Percentiles rank a stretch among this genome's conserved stretches.
These are phyloP conservation scores for Diphyllodes magnificus DNA, from an alignment of 2,113 vertebrate species.

Conservation along the genomic window DNA sequence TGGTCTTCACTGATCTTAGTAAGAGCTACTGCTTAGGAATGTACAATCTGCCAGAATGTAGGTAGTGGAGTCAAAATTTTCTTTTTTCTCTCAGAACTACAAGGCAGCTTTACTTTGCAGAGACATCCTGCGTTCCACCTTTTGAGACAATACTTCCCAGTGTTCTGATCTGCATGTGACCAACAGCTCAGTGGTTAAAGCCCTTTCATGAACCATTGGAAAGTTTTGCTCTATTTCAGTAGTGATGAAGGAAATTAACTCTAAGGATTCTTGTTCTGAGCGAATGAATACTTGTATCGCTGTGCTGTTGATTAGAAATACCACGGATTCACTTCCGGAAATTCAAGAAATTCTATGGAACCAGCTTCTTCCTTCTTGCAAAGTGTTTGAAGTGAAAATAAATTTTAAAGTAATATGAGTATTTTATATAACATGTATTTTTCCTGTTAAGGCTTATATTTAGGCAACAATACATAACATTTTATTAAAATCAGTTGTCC, in stretches of 20 bases:
- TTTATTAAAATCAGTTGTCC: neutral
- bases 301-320: neutral
- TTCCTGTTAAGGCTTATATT: neutral
- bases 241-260: neutral
- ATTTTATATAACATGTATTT: neutral
- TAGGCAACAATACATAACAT: neutral
- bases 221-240: neutral
- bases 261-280: neutral
- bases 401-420: neutral
- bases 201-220: neutral
- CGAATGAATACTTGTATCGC: neutral
- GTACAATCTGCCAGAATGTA: neutral
- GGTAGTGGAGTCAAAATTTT: neutral
- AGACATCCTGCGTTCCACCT: neutral
- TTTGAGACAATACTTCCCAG: neutral
- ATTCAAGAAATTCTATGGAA: neutral
- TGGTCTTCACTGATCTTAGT: neutral
- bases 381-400: neutral
- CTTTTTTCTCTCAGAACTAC: neutral
- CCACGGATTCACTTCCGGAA: neutral
- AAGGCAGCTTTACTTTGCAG: neutral
- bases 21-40: neutral
- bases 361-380: rapidly evolving
- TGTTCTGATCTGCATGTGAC: neutral
- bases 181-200: neutral